Conservation (phyloP, 2,797 vertebrate genomes). For the Simalia tracyae region DNA sequence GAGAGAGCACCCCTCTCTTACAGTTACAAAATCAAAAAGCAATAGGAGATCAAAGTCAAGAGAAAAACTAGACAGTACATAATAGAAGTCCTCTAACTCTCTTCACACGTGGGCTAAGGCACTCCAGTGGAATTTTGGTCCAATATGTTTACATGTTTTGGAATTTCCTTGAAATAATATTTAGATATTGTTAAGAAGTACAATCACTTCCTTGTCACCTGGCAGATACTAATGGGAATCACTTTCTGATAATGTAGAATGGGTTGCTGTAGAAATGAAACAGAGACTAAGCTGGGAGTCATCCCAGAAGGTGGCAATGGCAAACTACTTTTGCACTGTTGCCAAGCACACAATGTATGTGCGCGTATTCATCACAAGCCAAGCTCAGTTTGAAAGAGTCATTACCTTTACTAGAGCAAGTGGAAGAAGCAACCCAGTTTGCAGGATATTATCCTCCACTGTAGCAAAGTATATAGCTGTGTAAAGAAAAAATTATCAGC, state of each 20-base stretch:
- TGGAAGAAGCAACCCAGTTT: background rate
- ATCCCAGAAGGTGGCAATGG: background rate
- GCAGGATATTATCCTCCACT: background rate
- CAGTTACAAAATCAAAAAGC: background rate
- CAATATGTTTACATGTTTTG: no score
- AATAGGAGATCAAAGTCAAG: background rate
- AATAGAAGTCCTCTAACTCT: background rate
- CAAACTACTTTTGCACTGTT: background rate
- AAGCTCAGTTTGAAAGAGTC: background rate
- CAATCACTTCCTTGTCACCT: background rate
- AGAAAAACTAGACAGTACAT: background rate
- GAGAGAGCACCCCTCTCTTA: background rate
- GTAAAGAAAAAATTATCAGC: background rate
- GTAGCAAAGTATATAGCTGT: background rate
- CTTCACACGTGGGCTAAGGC: no score
- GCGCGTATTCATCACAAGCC: background rate
- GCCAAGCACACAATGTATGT: background rate
- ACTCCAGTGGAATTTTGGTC: no score
- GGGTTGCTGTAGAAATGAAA: background rate
- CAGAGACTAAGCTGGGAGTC: background rate
- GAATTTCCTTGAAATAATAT: no score
- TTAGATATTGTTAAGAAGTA: background rate
- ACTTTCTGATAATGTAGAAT: background rate
- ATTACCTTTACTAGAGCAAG: background rate
- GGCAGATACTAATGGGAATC: background rate